A percentile compares a stretch with the other conserved stretches of the same genome.
Conservation (phyloP, 2,888 invertebrate genomes). For the Rosalia funebris region DNA sequence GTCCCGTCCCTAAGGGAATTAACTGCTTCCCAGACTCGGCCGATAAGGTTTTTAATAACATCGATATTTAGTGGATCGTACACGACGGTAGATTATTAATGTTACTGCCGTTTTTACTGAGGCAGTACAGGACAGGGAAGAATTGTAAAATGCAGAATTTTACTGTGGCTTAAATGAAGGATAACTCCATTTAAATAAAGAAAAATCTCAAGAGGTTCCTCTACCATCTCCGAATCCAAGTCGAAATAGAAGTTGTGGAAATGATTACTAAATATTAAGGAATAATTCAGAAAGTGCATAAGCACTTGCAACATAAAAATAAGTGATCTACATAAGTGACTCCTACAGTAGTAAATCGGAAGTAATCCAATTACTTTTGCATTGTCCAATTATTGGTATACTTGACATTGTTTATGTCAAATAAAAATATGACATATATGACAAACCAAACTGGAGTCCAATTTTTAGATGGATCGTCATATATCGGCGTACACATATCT, state of each 20-base stretch:
- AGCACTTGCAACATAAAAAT: no score
- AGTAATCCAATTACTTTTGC: no score
- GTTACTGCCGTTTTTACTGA: conserved; percentile 93
- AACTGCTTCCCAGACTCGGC: conserved; percentile 95
- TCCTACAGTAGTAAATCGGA: no score
- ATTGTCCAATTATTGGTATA: no score
- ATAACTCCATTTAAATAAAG: conserved; percentile 99
- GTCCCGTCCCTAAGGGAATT: conserved; percentile 97
- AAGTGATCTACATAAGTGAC: no score
- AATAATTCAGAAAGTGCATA: no score
- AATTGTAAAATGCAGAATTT: conserved; percentile 99
- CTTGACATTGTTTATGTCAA: no score
- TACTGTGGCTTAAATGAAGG: conserved; percentile 98
- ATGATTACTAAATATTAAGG: no score
- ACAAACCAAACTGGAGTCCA: conserved; percentile 1
- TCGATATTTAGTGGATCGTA: conserved; percentile 99
- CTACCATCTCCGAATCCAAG: conserved; percentile 96
- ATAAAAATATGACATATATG: no score
- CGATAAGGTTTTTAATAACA: conserved; percentile 93
- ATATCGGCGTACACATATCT: conserved; percentile 99
- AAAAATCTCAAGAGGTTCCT: conserved; percentile 97
- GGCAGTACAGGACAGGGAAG: conserved; percentile 97
- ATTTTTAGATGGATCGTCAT: conserved; percentile 89
- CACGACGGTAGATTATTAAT: conserved; percentile 99
- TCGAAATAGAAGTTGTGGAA: conserved; percentile 98